Evolutionary conservation across 2,888 invertebrate species (phyloP).

Genomic region (Sabellastarte sp.): DNA sequence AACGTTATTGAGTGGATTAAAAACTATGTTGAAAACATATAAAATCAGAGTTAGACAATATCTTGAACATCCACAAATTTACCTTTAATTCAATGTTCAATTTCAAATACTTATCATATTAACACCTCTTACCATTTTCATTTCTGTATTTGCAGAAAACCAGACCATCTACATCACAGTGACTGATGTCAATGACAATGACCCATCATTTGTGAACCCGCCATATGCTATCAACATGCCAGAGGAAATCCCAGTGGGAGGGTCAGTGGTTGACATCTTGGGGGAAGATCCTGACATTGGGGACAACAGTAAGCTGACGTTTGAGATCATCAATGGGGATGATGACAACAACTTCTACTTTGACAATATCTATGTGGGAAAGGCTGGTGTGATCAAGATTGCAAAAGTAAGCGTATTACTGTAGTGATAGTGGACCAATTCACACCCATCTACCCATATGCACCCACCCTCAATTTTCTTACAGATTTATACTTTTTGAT

Average conservation of each 20-base stretch:
- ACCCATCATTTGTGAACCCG: conserved; percentile 14
- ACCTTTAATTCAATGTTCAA: too few relatives aligned
- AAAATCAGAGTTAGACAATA: too few relatives aligned
- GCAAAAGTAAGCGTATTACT: too few relatives aligned
- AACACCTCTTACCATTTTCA: neutral
- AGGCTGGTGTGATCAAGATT: conserved; percentile 26
- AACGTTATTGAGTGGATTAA: too few relatives aligned
- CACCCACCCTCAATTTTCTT: too few relatives aligned
- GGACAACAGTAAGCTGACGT: conserved; percentile 20
- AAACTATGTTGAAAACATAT: too few relatives aligned
- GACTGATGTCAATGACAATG: conserved; percentile 39
- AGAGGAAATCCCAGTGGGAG: conserved; percentile 23
- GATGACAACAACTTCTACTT: conserved; percentile 22
- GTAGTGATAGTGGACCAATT: too few relatives aligned
- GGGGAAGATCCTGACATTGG: conserved; percentile 24
- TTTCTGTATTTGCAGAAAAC: neutral
- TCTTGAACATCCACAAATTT: too few relatives aligned
- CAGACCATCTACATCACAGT: conserved; percentile 18
- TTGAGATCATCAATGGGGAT: conserved; percentile 9
- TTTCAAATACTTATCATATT: too few relatives aligned
- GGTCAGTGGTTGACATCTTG: conserved; percentile 14
- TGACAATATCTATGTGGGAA: conserved; percentile 21
- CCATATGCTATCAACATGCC: conserved; percentile 7
- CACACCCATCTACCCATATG: too few relatives aligned
- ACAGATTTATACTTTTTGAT: too few relatives aligned